Conservation (phyloP, 2,797 vertebrate genomes). For the Epinephelus malabaricus region DNA sequence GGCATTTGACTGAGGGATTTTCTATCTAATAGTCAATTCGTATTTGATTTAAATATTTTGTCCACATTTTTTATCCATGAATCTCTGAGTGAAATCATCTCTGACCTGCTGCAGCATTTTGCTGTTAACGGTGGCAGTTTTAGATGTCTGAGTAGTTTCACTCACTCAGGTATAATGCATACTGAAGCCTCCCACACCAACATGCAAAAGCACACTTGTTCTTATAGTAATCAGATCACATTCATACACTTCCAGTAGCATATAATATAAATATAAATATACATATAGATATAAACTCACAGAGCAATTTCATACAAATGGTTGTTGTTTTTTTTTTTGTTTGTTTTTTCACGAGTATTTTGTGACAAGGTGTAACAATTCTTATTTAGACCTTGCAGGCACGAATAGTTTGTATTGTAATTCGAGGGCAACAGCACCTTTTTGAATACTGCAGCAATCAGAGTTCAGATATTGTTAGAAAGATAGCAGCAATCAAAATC, state of each 20-base stretch:
- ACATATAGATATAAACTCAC: neutral
- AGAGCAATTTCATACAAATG: neutral
- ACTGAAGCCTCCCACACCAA: conserved; percentile 25
- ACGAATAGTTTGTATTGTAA: neutral
- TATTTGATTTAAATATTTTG: conserved; percentile 41
- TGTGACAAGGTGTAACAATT: neutral
- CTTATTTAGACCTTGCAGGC: neutral
- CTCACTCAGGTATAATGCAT: conserved; percentile 35
- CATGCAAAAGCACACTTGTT: neutral
- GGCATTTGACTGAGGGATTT: neutral
- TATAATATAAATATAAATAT: neutral
- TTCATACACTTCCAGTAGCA: conserved; percentile 2
- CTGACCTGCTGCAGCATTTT: conserved; percentile 49
- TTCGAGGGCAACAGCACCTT: conserved; percentile 7
- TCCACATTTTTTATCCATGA: conserved; percentile 23
- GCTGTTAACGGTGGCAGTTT: conserved; percentile 58
- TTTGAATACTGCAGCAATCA: conserved; percentile 51
- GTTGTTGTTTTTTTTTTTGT: too few relatives aligned
- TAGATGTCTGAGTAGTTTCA: conserved; percentile 54
- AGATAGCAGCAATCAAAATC: conserved; percentile 60
- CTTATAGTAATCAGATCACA: conserved; percentile 3
- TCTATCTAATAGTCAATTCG: conserved; percentile 38
- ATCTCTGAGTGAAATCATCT: conserved; percentile 33
- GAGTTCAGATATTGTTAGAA: conserved; percentile 43
- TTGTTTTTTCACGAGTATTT: neutral